Conservation (phyloP, 2,888 invertebrate species). For the Galeruca laticollis region DNA sequence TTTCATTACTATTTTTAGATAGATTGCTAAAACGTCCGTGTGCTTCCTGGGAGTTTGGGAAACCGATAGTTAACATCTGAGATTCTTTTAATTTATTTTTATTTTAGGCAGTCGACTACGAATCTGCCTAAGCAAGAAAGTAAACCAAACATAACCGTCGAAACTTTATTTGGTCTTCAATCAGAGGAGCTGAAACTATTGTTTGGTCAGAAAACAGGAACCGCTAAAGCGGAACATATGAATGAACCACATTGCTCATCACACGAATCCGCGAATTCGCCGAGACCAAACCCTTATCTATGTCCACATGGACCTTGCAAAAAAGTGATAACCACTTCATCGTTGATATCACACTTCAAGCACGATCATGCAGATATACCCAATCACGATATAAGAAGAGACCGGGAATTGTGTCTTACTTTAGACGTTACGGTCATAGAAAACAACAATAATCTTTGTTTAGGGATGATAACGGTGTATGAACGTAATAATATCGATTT, state of each 20-base stretch:
- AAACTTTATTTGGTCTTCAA: conserved; percentile 57
- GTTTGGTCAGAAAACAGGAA: conserved; percentile 38
- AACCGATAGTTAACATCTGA: too few species aligned
- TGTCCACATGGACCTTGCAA: conserved; percentile 63
- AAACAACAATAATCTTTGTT: conserved; percentile 55
- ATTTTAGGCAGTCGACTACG: conserved; percentile 53
- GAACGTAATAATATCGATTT: too few species aligned
- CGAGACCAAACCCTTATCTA: background rate
- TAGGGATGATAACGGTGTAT: conserved; percentile 60
- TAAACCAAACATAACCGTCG: too few species aligned
- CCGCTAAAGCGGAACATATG: conserved; percentile 6
- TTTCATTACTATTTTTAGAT: too few species aligned
- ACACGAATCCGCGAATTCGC: too few species aligned
- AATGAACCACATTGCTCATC: too few species aligned
- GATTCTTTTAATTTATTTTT: too few species aligned
- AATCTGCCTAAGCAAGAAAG: too few species aligned
- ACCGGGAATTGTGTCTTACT: conserved; percentile 55
- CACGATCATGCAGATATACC: conserved; percentile 60
- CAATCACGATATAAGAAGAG: conserved; percentile 53
- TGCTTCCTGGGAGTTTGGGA: too few species aligned
- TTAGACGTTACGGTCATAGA: conserved; percentile 56
- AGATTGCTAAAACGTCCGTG: too few species aligned
- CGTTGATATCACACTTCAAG: conserved; percentile 61
- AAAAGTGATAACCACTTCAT: conserved; percentile 60
- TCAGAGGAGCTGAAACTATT: conserved; percentile 50